Base-by-base conservation (phyloP, 1,140 invertebrate species). In the Caenorhabditis briggsae region DNA sequence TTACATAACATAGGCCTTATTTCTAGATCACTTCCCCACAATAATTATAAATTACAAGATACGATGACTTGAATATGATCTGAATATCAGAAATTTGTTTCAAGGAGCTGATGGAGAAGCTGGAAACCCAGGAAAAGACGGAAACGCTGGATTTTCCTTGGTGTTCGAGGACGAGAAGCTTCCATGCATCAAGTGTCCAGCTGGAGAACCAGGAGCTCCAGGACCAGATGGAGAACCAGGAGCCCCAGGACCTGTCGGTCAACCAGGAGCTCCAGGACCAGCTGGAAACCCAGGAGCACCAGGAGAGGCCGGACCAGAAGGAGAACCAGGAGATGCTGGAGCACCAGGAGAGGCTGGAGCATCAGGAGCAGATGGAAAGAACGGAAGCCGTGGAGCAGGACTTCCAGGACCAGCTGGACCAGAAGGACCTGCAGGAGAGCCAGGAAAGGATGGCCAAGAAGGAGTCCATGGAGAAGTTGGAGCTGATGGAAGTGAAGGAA, bases 311-410 rank as follows among this genome's bases (percentile, higher is more conserved):
- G 87, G 87, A 64, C 18, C 53, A 56, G 58, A 64, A 50, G 87
- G 87, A 56, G 70, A 78, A 53, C 83, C 87, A 70, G 88, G 88
- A 64, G 50, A 59, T 43, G 65, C 85, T 53, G 88, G 88, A 87
- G 25, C 83, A 58, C 5, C 87, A 33, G 88, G 88, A 50, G 83
- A 83, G n/a, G n/a, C 58, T 6, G 88, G 88, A 50, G 25, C 82
- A 12, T 58, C 84, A 25, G 88, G 88, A 70, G 33, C 23, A 41
- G 58, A 41, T 46, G 88, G 88, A 56, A 70, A 53, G 33, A 64
- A 58, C 16, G 88, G 88, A 70, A n/a, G 50, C 16, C 56, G n/a
- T 25, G 88, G 88, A 48, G 25, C 70, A 7, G 46, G 83, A 9
- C 88, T 87, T 16, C 83, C 56, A 5, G 82, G 89, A 25, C 46